Conservation (phyloP, 2,113 vertebrate species). For the Pygoscelis antarcticus region DNA sequence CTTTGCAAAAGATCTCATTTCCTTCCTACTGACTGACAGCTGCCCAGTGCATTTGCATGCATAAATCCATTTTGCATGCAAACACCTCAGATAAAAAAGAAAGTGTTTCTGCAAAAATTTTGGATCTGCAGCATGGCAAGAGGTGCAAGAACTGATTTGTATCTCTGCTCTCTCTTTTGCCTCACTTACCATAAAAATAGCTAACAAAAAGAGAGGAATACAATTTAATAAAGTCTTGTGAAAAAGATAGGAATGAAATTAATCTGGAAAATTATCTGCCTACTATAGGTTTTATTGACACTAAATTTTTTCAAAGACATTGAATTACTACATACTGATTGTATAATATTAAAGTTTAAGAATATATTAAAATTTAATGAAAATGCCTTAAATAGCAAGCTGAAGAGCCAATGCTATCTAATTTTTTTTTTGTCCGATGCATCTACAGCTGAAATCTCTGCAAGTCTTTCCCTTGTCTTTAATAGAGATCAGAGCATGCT, state of each 20-base stretch:
- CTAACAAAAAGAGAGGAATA: background rate
- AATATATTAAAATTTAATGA: constrained; percentile 33
- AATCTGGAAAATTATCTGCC: constrained; percentile 19
- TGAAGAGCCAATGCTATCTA: background rate
- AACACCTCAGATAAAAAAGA: background rate
- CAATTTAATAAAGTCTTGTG: background rate
- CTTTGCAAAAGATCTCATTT: background rate
- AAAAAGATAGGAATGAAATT: background rate
- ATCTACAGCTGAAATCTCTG: background rate
- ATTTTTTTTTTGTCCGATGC: background rate
- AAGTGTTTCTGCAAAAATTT: background rate
- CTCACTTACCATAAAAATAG: background rate
- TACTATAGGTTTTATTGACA: background rate
- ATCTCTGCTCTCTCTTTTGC: background rate
- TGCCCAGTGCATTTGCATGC: background rate
- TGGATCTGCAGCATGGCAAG: background rate
- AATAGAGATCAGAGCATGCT: background rate
- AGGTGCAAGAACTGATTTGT: background rate
- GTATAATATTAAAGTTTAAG: constrained; percentile 25
- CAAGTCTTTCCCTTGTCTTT: background rate
- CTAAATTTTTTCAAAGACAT: constrained; percentile 21
- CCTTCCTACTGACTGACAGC: constrained; percentile 8
- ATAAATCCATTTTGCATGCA: background rate
- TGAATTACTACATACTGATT: constrained; percentile 6
- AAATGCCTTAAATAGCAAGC: constrained; percentile 15